Base-by-base conservation (phyloP, 2,113 vertebrate species). In the Alexandromys fortis region DNA sequence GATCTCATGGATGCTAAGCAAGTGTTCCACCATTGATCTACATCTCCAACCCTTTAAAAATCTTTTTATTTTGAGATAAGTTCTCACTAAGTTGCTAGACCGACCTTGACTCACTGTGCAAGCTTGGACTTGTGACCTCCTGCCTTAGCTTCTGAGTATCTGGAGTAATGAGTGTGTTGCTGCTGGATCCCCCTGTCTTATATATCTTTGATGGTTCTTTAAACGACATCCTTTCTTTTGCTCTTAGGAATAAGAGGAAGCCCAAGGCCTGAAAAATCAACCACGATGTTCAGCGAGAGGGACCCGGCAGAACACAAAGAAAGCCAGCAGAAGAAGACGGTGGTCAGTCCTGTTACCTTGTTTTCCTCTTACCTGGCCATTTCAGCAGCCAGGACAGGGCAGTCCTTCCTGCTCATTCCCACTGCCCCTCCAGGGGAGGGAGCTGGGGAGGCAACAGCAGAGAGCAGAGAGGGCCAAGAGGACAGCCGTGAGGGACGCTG, bases 311-410 rank as follows among this genome's bases (percentile, higher is more conserved):
- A 90, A 6, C 26, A 0, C 0, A 97, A 95, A 95, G 97, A 93
- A 79, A 97, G 45, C 0, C 6, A 83, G 0, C 1, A 6, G 1
- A 97, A 95, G 45, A 98, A 95, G 83, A 98, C 98, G 91, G 16
- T 0, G 98, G 98, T 98, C 86, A 98, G 98, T 98, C 7, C 93
- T 93, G 49, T 7, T 10, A 52, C 85, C 42, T 47, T 52, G 33
- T 0, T 33, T 45, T 67, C 16, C 81, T 38, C 38, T 83, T 5
- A 1, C 7, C 9, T 6, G 49, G n/a, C 21, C 63, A 0, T 49
- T 26, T 81, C 5, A 61, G 68, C 22, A 42, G 26, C 38, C 14
- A 9, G 0, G 0, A 12, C 49, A 21, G 6, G 52, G 35, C 4
- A 10, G 52, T 1, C 28, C 6, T 2, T 38, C 33, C 63, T 5